Base-by-base conservation (phyloP, 2,113 vertebrate species). In the Erythrolamprus reginae region DNA sequence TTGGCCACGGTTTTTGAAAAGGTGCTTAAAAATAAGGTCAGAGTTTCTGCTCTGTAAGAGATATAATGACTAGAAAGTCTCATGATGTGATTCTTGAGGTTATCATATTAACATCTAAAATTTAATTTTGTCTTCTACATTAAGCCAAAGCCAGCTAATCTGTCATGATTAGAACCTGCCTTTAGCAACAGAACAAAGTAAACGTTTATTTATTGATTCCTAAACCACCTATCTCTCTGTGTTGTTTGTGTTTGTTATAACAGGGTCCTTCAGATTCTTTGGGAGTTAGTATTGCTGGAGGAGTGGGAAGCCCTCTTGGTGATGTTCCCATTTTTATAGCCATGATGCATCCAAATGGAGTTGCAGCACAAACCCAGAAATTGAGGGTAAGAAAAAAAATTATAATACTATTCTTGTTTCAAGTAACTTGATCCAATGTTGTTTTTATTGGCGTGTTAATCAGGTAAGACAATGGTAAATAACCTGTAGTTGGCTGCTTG, bases 251-350 rank as follows among this genome's bases (percentile, higher is more conserved):
- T 84, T 96, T 85, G 53, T 89, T 38, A 1, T 93, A 93, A 86
- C 95, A 99, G 98, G 98, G 96, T 1, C 97, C 98, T 84, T 45
- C 91, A 17, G 99, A 99, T 91, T 99, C 98, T 10, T 86, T 99
- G 93, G 99, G 99, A 21, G 96, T 99, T 95, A 99, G 99, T 90
- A 99, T 99, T 95, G 99, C 99, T 21, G 99, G 99, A 51, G 99
- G 99, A n/a, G 96, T 99, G 85, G 99, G 98, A 91, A 99, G 99
- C 95, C 98, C 98, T 0, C 97, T 99, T 55, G 99, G 99, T 1
- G 98, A 99, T 70, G 98, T 99, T 87, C 99, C 99, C 19, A 98
- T 99, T 94, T 99, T 99, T 93, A 99, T 99, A 90, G 99, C 99
- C 86, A 99, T 99, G 98, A 99, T 99, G 98, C 99, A 99, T 90